Percentiles rank a stretch among this genome's conserved stretches.
phyloP scores from a whole-genome alignment of 35 echinoderm and acorn worm species.

The Stichopus chloronotus region DNA sequence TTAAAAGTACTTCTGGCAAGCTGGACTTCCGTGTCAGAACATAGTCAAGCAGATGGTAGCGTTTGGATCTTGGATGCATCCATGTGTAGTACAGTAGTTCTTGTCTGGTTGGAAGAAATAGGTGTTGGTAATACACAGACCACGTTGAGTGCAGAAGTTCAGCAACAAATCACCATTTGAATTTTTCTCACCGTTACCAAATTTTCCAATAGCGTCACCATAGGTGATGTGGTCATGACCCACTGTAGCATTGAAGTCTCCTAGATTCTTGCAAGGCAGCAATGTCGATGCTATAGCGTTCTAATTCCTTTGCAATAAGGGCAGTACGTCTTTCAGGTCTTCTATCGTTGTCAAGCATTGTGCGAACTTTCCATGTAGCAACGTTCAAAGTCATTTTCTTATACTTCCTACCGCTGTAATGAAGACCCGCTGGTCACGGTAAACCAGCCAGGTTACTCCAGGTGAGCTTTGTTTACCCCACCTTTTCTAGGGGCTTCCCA shows the following conservation, averaged over 20 bases:
- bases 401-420: slow-evolving; percentile 39
- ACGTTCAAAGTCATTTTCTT: slow-evolving; percentile 36
- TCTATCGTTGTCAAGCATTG: slow-evolving; percentile 47
- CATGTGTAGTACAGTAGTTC: slow-evolving; percentile 54
- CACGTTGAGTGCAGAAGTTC: slow-evolving; percentile 12
- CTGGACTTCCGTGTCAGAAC: slow-evolving; percentile 48
- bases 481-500: slow-evolving; percentile 39
- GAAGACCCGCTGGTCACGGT: slow-evolving; percentile 46
- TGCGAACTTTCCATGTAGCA: slow-evolving; percentile 64
- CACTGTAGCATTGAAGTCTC: slow-evolving; percentile 30
- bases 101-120: slow-evolving; percentile 47
- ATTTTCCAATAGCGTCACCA: background rate
- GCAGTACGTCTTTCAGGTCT: slow-evolving; percentile 40
- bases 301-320: slow-evolving; percentile 33
- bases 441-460: slow-evolving; percentile 38
- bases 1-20: background rate
- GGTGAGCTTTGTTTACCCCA: slow-evolving; percentile 46
- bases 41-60: slow-evolving; percentile 71
- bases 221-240: background rate
- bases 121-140: slow-evolving; percentile 63
- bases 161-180: slow-evolving; percentile 57
- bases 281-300: slow-evolving; percentile 53
- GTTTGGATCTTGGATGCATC: slow-evolving; percentile 68
- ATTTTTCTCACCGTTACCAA: slow-evolving; percentile 52
- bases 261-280: slow-evolving; percentile 71